Evolutionary conservation across 1,140 invertebrate species (phyloP).

Genomic region (Neotoxoptera formosana): DNA sequence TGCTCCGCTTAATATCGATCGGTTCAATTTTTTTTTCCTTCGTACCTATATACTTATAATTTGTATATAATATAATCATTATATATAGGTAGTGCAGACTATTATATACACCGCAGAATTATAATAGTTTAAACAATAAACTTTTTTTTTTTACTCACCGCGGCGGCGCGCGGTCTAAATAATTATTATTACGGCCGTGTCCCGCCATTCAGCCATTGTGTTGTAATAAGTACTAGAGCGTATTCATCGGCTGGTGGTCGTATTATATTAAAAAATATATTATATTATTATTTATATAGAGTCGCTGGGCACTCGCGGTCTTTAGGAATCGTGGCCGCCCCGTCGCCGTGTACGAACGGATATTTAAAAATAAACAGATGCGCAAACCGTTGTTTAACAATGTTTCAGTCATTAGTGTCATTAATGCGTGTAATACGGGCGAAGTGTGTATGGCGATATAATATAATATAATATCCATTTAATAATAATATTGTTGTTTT

Average conservation of each 20-base stretch:
- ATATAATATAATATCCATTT: neutral
- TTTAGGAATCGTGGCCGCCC: neutral
- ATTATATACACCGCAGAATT: neutral
- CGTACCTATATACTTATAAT: neutral
- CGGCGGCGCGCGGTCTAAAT: neutral
- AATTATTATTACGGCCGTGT: neutral
- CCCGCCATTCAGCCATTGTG: neutral
- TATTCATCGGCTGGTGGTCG: slow-evolving; percentile 11
- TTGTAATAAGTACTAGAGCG: neutral
- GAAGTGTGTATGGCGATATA: neutral
- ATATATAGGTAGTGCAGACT: neutral
- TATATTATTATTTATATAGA: neutral
- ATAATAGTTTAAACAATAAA: slow-evolving; percentile 21
- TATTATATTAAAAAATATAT: neutral
- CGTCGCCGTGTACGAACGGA: neutral
- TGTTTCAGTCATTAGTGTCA: slow-evolving; percentile 11
- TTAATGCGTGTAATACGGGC: neutral
- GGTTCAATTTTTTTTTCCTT: neutral
- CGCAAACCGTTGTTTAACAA: slow-evolving; percentile 25
- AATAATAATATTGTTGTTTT: neutral
- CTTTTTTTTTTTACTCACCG: neutral
- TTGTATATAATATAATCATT: neutral
- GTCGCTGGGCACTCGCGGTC: neutral
- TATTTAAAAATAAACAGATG: slow-evolving; percentile 40
- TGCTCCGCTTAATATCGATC: neutral